Base-by-base conservation (phyloP, 2,113 vertebrate genomes). In the Charina bottae region DNA sequence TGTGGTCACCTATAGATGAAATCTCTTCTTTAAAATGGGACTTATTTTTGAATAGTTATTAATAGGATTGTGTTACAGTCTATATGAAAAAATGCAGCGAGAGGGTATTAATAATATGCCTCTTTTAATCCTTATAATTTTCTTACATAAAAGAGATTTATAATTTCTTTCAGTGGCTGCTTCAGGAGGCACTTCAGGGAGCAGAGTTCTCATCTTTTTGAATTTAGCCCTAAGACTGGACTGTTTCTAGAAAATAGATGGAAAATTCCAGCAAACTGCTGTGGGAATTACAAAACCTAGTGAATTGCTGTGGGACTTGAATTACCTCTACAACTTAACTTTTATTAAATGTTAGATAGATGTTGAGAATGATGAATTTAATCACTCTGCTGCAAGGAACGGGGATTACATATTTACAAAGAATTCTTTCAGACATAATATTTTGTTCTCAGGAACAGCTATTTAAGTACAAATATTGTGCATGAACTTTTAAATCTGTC, bases 291-390 rank as follows among this genome's bases (percentile, higher is more conserved):
- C 60, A 88, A 88, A 93, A 86, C 37, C 0, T 96, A 1, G 0
- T 90, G 58, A 19, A 2, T 91, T 94, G 42, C 83, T 90, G 60
- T 83, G 83, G 68, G 90, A 86, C 15, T 88, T 33, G 88, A 92
- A 24, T 93, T 95, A 90, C 37, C 85, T 91, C 28, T 62, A 85
- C 64, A 46, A 91, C 95, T 96, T 92, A 59, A 55, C 90, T 93
- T 92, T 64, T 88, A 58, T 91, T 89, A 88, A 46, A 37, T 54
- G 10, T 93, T 89, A 62, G 87, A 53, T n/a, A 28, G 78, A 33
- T 3, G 12, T 17, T 91, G 92, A 55, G 85, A 93, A 93, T 72
- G 91, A 91, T 5, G 33, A 91, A 92, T 28, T 92, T 56, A 23
- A 62, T 89, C 62, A 10, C 56, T 92, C 94, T 94, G 85, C 91